Base-by-base conservation (phyloP, 2,797 vertebrate species). In the Huso huso region DNA sequence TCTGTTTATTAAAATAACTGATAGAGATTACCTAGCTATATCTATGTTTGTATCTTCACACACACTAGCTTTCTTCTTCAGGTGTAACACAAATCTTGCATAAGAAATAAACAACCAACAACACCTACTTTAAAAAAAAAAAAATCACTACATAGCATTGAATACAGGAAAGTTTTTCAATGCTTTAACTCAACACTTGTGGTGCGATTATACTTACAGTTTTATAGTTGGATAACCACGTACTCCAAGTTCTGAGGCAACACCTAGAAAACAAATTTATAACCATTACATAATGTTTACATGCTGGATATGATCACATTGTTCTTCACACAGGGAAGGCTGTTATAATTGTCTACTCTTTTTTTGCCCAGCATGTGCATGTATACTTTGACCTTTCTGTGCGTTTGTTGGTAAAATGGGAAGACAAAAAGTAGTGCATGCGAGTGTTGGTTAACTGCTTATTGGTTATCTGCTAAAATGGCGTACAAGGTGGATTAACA, bases 161-260 rank as follows among this genome's bases (percentile, higher is more conserved):
- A 37, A 37, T 37, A 5, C 37, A 37, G 37, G 37, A 5, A 37
- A 37, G 37, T 37, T 37, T 37, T 37, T 37, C 37, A 37, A 37
- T 37, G 37, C 37, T 37, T 37, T 37, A 5, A 37, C 37, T 37
- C 37, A 4, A 37, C 37, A 37, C 37, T 37, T 37, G 3, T 37
- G 37, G 37, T 37, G 37, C 4, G 37, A 37, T 37, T 37, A 76
- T 67, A 95, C 97, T 97, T 89, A 99, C 97, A 99, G 85, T 78
- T 99, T 99, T 86, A 99, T 98, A 64, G 97, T 99, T 72, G 96
- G 96, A 85, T 97, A 99, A 77, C 97, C 97, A 73, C 95, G 90
- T 67, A 99, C 95, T 65, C 95, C 97, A 75, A 95, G 99, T 82
- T 99, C 95, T 68, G 97, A 97, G 9, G 97, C 91, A 83, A 97